Evolutionary conservation across 1,140 invertebrate species (phyloP).

Genomic region (Halesus radiatus): DNA sequence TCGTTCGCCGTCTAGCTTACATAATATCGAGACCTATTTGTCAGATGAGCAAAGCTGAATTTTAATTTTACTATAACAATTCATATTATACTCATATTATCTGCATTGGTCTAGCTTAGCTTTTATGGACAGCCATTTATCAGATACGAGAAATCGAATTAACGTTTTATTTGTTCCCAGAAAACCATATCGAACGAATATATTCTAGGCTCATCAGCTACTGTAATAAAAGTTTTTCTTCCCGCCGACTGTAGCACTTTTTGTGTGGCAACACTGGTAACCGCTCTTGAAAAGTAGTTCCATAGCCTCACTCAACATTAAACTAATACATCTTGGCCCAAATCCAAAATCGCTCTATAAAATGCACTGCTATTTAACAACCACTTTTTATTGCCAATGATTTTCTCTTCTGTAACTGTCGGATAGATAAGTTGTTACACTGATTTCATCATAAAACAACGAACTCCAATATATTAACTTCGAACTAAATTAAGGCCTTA

Average conservation of each 20-base stretch:
- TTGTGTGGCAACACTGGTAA: not conserved
- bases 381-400: conserved; percentile 32
- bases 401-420: conserved; percentile 37
- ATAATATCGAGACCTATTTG: too few species aligned
- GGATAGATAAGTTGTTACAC: conserved; percentile 29
- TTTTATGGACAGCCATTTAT: too few species aligned
- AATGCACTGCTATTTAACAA: conserved; percentile 38
- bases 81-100: too few species aligned
- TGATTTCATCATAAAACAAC: conserved; percentile 28
- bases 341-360: conserved; percentile 14
- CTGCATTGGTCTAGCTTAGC: too few species aligned
- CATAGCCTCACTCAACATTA: conserved; percentile 29
- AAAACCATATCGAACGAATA: too few species aligned
- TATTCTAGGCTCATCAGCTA: too few species aligned
- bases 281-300: conserved; percentile 16
- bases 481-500: not conserved
- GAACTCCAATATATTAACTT: not conserved
- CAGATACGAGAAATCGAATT: too few species aligned
- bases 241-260: not conserved
- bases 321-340: conserved; percentile 33
- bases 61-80: too few species aligned
- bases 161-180: too few species aligned
- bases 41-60: too few species aligned
- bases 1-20: too few species aligned
- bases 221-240: too few species aligned